A percentile compares a stretch with the other conserved stretches of the same genome.
phyloP scores from a whole-genome alignment of 1,140 invertebrate genomes.

The Drosophila arizonae region DNA sequence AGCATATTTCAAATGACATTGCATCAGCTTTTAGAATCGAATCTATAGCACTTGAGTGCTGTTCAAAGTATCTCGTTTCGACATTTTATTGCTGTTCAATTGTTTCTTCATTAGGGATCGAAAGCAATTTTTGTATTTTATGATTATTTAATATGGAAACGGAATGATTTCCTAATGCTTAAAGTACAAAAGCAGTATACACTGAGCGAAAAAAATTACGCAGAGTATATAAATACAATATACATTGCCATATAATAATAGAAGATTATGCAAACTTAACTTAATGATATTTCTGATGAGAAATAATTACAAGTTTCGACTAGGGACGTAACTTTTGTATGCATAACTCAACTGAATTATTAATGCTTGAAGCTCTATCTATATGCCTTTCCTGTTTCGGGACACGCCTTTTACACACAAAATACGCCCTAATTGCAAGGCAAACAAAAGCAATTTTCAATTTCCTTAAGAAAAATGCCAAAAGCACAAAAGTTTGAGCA shows the following conservation, averaged over 20 bases:
- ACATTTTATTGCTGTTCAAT: conserved; percentile 18
- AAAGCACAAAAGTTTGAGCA: conserved; percentile 12
- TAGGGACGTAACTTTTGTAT: not conserved
- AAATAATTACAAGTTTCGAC: not conserved
- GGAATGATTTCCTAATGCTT: not conserved
- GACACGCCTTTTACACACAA: conserved; percentile 5
- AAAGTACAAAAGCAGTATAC: not conserved
- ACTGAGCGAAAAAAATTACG: not conserved
- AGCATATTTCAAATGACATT: conserved; percentile 17
- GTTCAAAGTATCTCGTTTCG: not conserved
- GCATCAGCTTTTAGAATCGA: conserved; percentile 4
- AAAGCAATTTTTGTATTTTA: conserved; percentile 3
- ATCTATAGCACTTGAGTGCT: conserved; percentile 4
- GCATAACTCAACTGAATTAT: not conserved
- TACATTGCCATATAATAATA: not conserved
- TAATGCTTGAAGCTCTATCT: not conserved
- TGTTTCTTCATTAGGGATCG: conserved; percentile 17
- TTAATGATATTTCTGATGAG: not conserved
- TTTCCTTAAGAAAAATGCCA: conserved; percentile 32
- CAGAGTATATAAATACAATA: not conserved
- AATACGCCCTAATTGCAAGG: conserved; percentile 25
- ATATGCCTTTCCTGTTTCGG: not conserved
- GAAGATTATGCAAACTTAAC: not conserved
- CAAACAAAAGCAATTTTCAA: conserved; percentile 39
- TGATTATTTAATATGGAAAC: not conserved